Conservation (phyloP, 2,888 invertebrate genomes). For the Drosophila nr. perissopoda region DNA sequence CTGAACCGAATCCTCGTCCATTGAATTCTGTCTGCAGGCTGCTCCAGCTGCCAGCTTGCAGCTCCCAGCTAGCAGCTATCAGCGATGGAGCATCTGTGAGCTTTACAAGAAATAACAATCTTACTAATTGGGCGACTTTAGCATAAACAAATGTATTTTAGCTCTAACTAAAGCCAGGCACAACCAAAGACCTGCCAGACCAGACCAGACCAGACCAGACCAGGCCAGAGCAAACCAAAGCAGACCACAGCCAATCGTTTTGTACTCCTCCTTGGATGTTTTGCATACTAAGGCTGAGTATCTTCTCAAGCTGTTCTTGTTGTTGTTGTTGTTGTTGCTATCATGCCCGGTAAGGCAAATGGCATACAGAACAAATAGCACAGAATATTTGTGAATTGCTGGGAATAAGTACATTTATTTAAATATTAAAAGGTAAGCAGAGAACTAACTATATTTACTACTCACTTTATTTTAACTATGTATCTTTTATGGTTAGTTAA, state of each 20-base stretch:
- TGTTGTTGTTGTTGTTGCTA: neutral
- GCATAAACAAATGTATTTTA: constrained; percentile 85
- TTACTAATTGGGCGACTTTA: constrained; percentile 85
- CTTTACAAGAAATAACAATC: constrained; percentile 85
- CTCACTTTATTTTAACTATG: neutral
- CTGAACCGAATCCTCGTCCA: constrained; percentile 24
- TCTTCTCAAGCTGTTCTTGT: constrained; percentile 5
- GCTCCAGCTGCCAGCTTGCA: constrained; percentile 14
- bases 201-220: constrained; percentile 23
- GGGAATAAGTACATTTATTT: constrained; percentile 13
- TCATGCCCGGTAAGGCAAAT: constrained; percentile 10
- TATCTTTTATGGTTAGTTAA: neutral
- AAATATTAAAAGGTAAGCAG: neutral
- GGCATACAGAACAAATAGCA: constrained; percentile 2
- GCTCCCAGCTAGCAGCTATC: constrained; percentile 52
- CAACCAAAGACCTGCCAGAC: constrained; percentile 35
- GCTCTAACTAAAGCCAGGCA: constrained; percentile 71
- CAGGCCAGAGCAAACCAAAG: constrained; percentile 23
- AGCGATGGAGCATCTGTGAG: constrained; percentile 77
- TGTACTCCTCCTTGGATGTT: constrained; percentile 73
- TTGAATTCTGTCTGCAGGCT: constrained; percentile 27
- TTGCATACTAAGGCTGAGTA: constrained; percentile 73
- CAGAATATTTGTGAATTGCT: constrained; percentile 9
- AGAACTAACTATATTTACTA: neutral
- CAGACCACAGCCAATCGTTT: constrained; percentile 69